A percentile compares a stretch with the other conserved stretches of the same genome.
Evolutionary conservation across 2,888 invertebrate genomes (phyloP).

Genomic region (Amorpha juglandis): DNA sequence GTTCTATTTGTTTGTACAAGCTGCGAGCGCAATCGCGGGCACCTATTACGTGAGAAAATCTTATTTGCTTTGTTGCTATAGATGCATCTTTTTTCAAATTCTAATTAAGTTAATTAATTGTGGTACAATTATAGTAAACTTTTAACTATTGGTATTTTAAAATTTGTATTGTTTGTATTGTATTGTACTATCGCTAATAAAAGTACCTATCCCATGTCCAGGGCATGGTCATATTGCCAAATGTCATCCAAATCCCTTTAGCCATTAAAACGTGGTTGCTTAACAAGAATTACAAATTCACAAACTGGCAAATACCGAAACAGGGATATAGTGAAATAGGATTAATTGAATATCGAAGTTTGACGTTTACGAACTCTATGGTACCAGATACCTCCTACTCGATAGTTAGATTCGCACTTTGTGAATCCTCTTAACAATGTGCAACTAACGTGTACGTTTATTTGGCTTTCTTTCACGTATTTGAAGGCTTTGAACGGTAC

Average conservation of each 20-base stretch:
- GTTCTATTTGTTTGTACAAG: constrained; percentile 42
- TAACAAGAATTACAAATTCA: no score
- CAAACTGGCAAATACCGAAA: no score
- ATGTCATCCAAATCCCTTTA: no score
- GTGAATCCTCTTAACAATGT: constrained; percentile 45
- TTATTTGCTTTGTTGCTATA: not conserved
- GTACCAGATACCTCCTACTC: not conserved
- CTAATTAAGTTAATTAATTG: no score
- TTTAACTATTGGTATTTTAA: no score
- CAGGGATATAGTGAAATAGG: no score
- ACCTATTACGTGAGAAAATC: constrained; percentile 30
- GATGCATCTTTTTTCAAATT: not conserved
- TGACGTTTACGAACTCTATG: not conserved
- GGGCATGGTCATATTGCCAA: no score
- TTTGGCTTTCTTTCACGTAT: constrained; percentile 39
- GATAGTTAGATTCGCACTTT: constrained; percentile 37
- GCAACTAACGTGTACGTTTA: constrained; percentile 40
- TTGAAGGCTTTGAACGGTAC: constrained; percentile 29
- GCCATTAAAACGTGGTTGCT: no score
- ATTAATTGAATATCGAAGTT: not conserved
- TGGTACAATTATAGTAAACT: no score
- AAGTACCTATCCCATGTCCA: no score
- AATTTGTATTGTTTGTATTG: no score
- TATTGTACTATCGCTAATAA: no score
- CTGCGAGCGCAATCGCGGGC: constrained; percentile 22